A percentile compares a stretch with the other conserved stretches of the same genome.
These are phyloP conservation scores for Sus cebifrons DNA, from an alignment of 2,797 vertebrate genomes.

Conservation along the genomic window DNA sequence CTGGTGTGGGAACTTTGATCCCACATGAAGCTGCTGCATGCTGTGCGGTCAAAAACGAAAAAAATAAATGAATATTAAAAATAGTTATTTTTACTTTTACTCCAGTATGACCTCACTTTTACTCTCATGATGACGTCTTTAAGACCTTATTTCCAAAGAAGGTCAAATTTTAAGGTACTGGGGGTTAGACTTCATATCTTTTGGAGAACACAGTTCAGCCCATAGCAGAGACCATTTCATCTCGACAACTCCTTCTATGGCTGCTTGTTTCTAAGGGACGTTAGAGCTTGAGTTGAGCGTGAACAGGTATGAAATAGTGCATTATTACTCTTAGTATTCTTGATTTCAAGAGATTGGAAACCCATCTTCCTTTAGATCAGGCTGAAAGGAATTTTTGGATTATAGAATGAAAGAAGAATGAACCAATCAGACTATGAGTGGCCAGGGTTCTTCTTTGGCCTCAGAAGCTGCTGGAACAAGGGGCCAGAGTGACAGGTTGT, in stretches of 20 bases:
- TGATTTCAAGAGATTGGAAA: background rate
- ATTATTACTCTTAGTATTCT: background rate
- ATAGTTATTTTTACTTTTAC: background rate
- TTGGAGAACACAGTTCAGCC: background rate
- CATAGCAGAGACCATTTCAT: background rate
- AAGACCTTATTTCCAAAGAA: background rate
- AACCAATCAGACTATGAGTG: background rate
- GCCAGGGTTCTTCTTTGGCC: background rate
- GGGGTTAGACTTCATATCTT: background rate
- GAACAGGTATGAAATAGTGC: background rate
- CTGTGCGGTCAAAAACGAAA: too few relatives aligned
- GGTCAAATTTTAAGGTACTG: background rate
- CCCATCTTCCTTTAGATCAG: background rate
- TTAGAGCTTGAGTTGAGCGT: background rate
- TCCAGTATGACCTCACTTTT: background rate
- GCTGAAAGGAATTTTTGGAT: background rate
- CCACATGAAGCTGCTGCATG: too few relatives aligned
- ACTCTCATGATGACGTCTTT: background rate
- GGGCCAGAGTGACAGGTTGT: background rate
- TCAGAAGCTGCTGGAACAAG: background rate
- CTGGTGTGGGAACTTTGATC: too few relatives aligned
- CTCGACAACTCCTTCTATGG: background rate
- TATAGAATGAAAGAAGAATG: background rate
- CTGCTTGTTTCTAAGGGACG: background rate
- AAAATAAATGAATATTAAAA: too few relatives aligned